Evolutionary conservation across 2,888 invertebrate species (phyloP).

Genomic region (Campoplex nolae): DNA sequence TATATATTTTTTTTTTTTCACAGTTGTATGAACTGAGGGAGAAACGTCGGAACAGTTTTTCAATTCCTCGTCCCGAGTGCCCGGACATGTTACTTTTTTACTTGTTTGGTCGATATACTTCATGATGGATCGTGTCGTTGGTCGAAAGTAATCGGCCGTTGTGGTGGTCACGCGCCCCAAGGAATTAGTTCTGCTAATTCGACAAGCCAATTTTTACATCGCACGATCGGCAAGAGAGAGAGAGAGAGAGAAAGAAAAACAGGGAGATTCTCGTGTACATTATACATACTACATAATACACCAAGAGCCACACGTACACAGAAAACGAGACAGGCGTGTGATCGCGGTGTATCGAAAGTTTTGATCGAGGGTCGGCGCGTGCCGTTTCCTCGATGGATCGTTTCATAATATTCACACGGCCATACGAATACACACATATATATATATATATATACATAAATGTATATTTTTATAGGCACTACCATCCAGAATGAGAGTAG

Average conservation of each 20-base stretch:
- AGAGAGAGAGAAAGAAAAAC: conserved; percentile 9
- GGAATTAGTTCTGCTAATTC: conserved; percentile 69
- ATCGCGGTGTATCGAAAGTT: conserved; percentile 66
- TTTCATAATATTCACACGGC: not conserved
- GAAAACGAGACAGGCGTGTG: conserved; percentile 64
- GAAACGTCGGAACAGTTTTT: not conserved
- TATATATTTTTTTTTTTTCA: too few relatives aligned
- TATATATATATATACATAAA: conserved; percentile 30
- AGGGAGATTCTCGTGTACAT: conserved; percentile 31
- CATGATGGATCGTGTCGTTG: conserved; percentile 52
- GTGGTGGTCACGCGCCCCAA: conserved; percentile 47
- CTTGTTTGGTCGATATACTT: conserved; percentile 21
- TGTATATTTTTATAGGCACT: conserved; percentile 25
- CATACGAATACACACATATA: not conserved
- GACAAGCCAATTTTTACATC: conserved; percentile 67
- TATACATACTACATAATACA: conserved; percentile 37
- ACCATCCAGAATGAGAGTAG: not conserved
- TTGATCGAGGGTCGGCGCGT: conserved; percentile 69
- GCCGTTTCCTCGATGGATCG: conserved; percentile 64
- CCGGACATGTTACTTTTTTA: not conserved
- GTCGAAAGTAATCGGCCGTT: conserved; percentile 55
- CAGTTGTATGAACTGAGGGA: not conserved
- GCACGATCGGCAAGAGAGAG: conserved; percentile 22
- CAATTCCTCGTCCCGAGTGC: not conserved
- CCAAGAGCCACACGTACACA: conserved; percentile 43